Conservation (phyloP, 2,113 vertebrate species). For the Spizaetus ornatus region DNA sequence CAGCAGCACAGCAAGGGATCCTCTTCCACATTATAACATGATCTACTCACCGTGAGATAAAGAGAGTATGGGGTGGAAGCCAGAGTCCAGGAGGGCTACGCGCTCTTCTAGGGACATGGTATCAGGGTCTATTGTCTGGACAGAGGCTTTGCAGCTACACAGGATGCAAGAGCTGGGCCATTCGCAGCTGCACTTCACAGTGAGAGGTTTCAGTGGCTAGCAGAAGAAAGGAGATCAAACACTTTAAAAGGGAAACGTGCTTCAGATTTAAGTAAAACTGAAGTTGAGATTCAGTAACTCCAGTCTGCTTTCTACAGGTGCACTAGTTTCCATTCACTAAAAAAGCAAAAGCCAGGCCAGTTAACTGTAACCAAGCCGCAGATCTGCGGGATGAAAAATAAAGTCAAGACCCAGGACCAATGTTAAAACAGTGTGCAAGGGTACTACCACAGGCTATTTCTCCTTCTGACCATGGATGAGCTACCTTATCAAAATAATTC, state of each 20-base stretch:
- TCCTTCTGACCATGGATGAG: neutral
- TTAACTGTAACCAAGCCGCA: neutral
- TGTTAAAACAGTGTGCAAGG: too few relatives aligned
- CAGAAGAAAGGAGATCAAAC: neutral
- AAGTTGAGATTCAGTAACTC: neutral
- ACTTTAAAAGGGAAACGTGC: neutral
- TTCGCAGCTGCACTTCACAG: constrained; percentile 40
- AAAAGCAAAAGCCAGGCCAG: neutral
- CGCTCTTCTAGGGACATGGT: neutral
- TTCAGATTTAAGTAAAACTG: neutral
- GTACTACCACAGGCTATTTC: too few relatives aligned
- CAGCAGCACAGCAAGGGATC: neutral
- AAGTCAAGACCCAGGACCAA: neutral
- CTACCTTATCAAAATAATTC: neutral
- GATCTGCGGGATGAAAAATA: neutral
- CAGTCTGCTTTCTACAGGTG: neutral
- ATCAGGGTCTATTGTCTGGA: neutral
- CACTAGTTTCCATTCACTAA: neutral
- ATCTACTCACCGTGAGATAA: constrained; percentile 48
- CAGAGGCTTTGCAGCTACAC: constrained; percentile 20
- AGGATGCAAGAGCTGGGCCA: constrained; percentile 54
- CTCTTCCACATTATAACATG: neutral
- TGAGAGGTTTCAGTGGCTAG: constrained; percentile 35
- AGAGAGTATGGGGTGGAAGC: constrained; percentile 61
- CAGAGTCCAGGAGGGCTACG: constrained; percentile 26